phyloP scores from a whole-genome alignment of 2,888 invertebrate genomes.

The Craniophora ligustri region DNA sequence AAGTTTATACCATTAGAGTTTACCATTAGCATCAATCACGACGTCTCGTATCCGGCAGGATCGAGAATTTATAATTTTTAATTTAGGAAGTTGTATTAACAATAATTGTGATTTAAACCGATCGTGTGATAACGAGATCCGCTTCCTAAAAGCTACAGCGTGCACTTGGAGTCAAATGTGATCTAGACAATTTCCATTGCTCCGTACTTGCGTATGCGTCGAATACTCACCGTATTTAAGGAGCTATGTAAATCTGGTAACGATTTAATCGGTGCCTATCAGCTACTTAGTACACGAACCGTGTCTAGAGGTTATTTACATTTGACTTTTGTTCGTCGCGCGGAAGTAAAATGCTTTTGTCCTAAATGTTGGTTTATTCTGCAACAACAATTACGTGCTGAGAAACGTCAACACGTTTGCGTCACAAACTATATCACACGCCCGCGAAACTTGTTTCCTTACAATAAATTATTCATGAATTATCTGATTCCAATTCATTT shows the following conservation, averaged over 20 bases:
- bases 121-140: constrained; percentile 74
- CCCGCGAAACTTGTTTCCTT: background rate
- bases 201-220: constrained; percentile 41
- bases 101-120: constrained; percentile 73
- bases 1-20: constrained; percentile 53
- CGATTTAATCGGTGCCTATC: constrained; percentile 64
- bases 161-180: constrained; percentile 42
- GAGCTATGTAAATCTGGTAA: constrained; percentile 62
- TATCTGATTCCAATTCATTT: too few relatives aligned
- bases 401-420: constrained; percentile 38
- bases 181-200: constrained; percentile 67
- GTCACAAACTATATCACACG: background rate
- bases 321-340: constrained; percentile 83
- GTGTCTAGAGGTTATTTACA: constrained; percentile 85
- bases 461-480: background rate
- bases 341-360: constrained; percentile 84
- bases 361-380: constrained; percentile 70
- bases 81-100: constrained; percentile 83
- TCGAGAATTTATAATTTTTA: constrained; percentile 69
- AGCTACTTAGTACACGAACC: constrained; percentile 69
- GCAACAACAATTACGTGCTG: constrained; percentile 22
- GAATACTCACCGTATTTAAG: constrained; percentile 50
- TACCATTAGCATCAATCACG: constrained; percentile 72
- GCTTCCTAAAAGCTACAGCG: constrained; percentile 77
- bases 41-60: constrained; percentile 79